These are phyloP conservation scores for Plecotus auritus DNA, from an alignment of 2,113 vertebrate genomes.

Conservation along the genomic window DNA sequence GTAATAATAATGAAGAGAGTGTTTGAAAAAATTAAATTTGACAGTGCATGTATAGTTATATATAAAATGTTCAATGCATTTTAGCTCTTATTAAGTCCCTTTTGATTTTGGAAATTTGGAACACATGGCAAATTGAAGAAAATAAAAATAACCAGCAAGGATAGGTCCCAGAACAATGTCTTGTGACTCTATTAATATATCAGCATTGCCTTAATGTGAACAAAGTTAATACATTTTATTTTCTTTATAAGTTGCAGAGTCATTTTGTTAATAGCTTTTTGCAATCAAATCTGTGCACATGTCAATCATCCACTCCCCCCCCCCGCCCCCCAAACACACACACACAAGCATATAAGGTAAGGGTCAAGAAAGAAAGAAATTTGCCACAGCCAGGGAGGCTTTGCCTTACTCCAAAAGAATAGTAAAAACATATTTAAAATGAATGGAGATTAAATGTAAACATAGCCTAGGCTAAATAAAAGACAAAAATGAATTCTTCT, in stretches of 20 bases:
- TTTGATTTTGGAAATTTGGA: neutral
- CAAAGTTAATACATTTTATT: neutral
- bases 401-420: neutral
- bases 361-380: neutral
- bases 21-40: neutral
- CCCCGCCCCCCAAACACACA: neutral
- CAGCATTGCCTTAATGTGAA: neutral
- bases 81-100: neutral
- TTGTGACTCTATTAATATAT: neutral
- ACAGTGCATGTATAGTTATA: neutral
- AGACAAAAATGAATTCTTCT: conserved; percentile 48
- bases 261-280: neutral
- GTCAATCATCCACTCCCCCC: neutral
- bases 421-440: neutral
- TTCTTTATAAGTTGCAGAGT: neutral
- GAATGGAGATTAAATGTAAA: conserved; percentile 19
- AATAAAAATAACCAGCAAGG: neutral
- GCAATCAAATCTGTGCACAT: neutral
- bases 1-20: neutral
- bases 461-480: conserved; percentile 42
- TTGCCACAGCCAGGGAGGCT: neutral
- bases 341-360: neutral
- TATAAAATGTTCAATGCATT: neutral
- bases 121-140: neutral
- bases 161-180: neutral